phyloP scores from a whole-genome alignment of 2,113 vertebrate species.

The Protobothrops mucrosquamatus region DNA sequence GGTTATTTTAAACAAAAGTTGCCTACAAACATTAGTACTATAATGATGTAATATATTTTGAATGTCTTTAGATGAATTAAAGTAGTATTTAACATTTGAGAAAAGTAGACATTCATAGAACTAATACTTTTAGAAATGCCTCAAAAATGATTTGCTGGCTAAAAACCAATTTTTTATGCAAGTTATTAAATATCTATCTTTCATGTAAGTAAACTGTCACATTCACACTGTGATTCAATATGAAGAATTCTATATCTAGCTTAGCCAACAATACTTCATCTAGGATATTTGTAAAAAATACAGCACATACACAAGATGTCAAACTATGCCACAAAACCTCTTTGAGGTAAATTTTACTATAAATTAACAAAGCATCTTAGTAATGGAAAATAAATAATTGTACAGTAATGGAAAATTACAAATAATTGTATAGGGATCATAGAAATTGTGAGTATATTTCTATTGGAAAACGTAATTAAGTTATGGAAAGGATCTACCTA shows the following conservation, averaged over 20 bases:
- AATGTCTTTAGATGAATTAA: constrained; percentile 16
- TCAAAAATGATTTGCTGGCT: neutral
- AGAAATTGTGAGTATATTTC: neutral
- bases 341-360: constrained; percentile 1
- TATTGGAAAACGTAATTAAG: neutral
- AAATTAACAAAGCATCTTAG: neutral
- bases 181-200: neutral
- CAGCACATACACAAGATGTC: neutral
- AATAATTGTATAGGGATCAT: neutral
- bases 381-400: neutral
- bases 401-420: neutral
- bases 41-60: neutral
- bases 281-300: constrained; percentile 1
- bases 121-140: constrained; percentile 1
- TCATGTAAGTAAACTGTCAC: neutral
- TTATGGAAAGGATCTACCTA: neutral
- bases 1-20: neutral
- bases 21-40: neutral
- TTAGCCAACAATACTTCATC: neutral
- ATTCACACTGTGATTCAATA: neutral
- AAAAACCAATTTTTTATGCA: neutral
- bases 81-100: neutral
- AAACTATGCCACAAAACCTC: neutral
- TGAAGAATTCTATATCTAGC: neutral
- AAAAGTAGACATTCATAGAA: neutral